Conservation (phyloP, 2,797 vertebrate species). For the Crax fasciolata region DNA sequence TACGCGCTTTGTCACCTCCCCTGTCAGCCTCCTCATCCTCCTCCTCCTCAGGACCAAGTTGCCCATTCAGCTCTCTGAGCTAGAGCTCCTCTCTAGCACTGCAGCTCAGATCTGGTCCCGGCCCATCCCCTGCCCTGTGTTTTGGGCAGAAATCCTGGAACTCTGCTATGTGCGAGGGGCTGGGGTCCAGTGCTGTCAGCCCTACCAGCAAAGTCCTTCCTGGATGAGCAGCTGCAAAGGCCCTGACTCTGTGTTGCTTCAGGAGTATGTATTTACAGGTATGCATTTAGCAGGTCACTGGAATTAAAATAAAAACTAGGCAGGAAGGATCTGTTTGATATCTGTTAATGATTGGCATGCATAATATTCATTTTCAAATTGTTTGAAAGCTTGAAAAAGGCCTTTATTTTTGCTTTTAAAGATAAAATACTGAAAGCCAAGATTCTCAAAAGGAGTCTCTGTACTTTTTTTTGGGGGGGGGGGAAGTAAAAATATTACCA, state of each 20-base stretch:
- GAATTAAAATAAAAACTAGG: background rate
- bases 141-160: background rate
- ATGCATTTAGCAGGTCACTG: background rate
- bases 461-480: too few species aligned
- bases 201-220: background rate
- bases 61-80: background rate
- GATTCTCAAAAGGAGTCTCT: background rate
- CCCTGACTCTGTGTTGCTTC: background rate
- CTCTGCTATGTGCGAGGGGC: background rate
- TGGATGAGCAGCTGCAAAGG: background rate
- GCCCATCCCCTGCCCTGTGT: background rate
- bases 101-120: background rate
- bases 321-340: fast-evolving
- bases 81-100: background rate
- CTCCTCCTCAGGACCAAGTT: background rate
- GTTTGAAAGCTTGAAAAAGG: background rate
- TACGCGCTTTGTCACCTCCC: fast-evolving
- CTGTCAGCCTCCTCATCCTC: background rate
- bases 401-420: background rate
- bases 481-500: background rate
- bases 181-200: background rate
- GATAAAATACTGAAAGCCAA: background rate
- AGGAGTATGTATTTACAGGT: background rate
- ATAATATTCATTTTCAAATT: background rate
- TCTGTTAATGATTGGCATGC: background rate